Base-by-base conservation (phyloP, 2,113 vertebrate species). In the Corythoichthys haematopterus region DNA sequence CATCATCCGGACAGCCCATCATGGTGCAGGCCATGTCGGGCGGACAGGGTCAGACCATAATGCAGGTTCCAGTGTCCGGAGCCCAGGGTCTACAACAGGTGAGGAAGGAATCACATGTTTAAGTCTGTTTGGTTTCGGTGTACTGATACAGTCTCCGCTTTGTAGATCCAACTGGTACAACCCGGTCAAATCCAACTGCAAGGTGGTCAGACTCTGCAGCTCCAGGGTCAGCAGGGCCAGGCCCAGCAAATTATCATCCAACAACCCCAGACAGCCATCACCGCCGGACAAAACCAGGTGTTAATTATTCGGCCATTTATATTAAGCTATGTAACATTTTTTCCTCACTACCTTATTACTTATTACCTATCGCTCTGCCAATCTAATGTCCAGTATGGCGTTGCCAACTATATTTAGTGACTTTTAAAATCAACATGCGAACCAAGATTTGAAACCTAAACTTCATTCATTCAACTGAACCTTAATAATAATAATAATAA, bases 211-310 rank as follows among this genome's bases (percentile, higher is more conserved):
- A 95, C 97, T 57, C 91, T 99, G 38, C 97, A 99, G 89, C 93
- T 98, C 5, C 95, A 97, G 87, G 93, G 96, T 50, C 96, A 98
- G 84, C 97, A 98, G 88, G 97, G 96, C 68, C 96, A 98, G 77
- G 91, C 96, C 48, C 97, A 99, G 81, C 97, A 98, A 86, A 97
- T 99, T 87, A 98, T 99, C 88, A 98, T 99, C 86, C 97, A 99
- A 84, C 97, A 99, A 88, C 96, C 97, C n/a, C 97, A 99, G 91
- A 93, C 95, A 2, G 96, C 93, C 14, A 94, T 98, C 81, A 98
- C 96, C 0, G 95, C 96, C 8, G 97, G 97, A 76, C 97, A 98
- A 91, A 98, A 94, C 80, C 97, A 99, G 95, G 97, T 98, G 9
- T 84, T 85, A 16, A 1, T 64, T 60, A 33, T 33, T 9, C 8